A percentile compares a stretch with the other conserved stretches of the same genome.
phyloP scores from a whole-genome alignment of 2,113 vertebrate genomes.

The Halcyon senegalensis region DNA sequence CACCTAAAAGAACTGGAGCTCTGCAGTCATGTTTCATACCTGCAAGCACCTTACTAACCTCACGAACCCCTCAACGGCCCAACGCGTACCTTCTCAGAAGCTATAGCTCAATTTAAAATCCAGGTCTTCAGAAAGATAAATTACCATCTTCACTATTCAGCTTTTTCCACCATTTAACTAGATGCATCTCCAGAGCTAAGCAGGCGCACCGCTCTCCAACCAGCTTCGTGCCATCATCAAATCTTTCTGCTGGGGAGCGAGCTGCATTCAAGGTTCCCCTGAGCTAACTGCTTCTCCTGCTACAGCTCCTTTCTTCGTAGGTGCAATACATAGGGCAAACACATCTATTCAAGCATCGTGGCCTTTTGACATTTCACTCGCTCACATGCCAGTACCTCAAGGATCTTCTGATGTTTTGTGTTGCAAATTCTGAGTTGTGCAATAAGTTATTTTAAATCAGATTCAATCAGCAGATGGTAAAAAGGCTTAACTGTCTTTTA shows the following conservation, averaged over 20 bases:
- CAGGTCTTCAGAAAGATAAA: neutral
- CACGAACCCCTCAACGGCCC: neutral
- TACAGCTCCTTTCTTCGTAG: neutral
- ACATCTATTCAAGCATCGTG: neutral
- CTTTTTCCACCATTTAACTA: neutral
- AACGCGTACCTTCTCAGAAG: rapidly evolving
- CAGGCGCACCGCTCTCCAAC: rapidly evolving
- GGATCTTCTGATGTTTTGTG: neutral
- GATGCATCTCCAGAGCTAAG: rapidly evolving
- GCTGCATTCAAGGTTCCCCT: neutral
- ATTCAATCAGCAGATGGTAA: neutral
- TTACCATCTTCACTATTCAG: neutral
- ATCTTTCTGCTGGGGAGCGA: rapidly evolving
- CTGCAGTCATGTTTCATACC: neutral
- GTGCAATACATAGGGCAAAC: neutral
- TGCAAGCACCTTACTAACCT: neutral
- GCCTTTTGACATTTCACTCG: neutral
- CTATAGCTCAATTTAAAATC: rapidly evolving
- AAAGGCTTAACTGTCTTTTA: neutral
- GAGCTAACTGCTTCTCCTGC: neutral
- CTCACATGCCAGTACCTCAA: neutral
- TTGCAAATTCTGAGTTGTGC: neutral
- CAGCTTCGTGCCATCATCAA: rapidly evolving
- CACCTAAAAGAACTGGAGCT: neutral
- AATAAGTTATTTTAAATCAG: neutral